Conservation (phyloP, 2,888 invertebrate species). For the Coelinius sp. region DNA sequence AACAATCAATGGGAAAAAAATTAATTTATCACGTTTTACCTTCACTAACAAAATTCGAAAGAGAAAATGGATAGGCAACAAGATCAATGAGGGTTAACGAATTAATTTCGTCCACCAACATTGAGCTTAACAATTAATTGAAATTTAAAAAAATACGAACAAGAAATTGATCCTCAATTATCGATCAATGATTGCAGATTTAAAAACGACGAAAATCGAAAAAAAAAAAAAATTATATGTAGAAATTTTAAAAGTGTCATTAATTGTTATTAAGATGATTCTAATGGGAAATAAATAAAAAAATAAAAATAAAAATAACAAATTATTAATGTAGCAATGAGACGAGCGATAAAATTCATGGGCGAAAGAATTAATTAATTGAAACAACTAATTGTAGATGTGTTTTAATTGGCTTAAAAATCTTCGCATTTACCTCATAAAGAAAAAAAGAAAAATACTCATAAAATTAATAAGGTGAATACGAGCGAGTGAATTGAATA, state of each 20-base stretch:
- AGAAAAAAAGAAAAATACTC: slow-evolving; percentile 55
- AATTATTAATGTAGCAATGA: slow-evolving; percentile 44
- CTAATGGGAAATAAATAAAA: slow-evolving; percentile 57
- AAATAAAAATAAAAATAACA: slow-evolving; percentile 46
- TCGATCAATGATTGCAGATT: not conserved
- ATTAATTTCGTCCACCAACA: too few species aligned
- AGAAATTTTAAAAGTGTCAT: slow-evolving; percentile 67
- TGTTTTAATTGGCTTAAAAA: slow-evolving; percentile 34
- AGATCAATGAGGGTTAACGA: not conserved
- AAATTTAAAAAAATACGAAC: not conserved
- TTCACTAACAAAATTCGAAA: too few species aligned
- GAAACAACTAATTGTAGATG: slow-evolving; percentile 46
- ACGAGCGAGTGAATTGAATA: not conserved
- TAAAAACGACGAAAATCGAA: too few species aligned
- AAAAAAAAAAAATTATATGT: slow-evolving; percentile 54
- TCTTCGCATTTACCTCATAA: slow-evolving; percentile 51
- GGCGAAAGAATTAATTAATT: slow-evolving; percentile 41
- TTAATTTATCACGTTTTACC: too few species aligned
- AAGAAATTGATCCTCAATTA: not conserved
- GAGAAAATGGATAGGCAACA: not conserved
- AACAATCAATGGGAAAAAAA: too few species aligned
- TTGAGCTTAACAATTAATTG: too few species aligned
- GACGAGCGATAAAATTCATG: slow-evolving; percentile 46
- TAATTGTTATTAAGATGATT: slow-evolving; percentile 66
- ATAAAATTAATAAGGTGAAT: slow-evolving; percentile 49